Base-by-base conservation (phyloP, 1,140 invertebrate genomes). In the Orius laevigatus region DNA sequence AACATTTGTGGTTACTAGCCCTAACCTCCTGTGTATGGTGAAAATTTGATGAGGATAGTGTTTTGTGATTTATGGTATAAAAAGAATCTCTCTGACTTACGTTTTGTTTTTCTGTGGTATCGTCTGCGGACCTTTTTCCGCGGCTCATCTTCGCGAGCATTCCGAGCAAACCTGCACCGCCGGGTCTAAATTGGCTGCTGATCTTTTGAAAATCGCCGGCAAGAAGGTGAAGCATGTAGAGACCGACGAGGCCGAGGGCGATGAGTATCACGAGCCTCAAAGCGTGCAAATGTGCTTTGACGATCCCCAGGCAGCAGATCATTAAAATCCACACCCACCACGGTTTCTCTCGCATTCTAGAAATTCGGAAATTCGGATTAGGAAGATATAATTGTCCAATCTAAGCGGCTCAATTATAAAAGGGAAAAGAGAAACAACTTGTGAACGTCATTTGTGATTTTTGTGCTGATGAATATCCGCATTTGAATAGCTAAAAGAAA, bases 161-260 rank as follows among this genome's bases (percentile, higher is more conserved):
- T 6, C 25, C 25, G 25, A 56, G n/a, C 53, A 34, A 2, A 54
- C 56, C 31, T 52, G 41, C 12, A 47, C 34, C 47, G 48, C 51
- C 14, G 46, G 52, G 18, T 46, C 46, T 50, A 44, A 36, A 34
- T 40, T 49, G 1, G 44, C 46, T 48, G 3, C 61, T 55, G 43
- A 67, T 66, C 49, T 62, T 64, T 41, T 60, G 64, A 56, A 60
- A 69, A 48, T 69, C 67, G 52, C 66, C 61, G 0, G 67, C 67
- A 20, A 69, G 54, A 31, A 66, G 57, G 55, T 69, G 67, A 49
- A 69, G 55, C 59, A 68, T 63, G 49, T 67, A 69, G 58, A 69
- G 18, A 1, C 50, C 50, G 3, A 14, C 50, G 5, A 51, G 35
- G 14, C 43, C 44, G 8, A 31, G 31, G 5, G 34, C 16, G 2